Percentiles rank a stretch among this genome's conserved stretches.
Conservation (phyloP, 2,888 invertebrate genomes). For the Oscheius onirici region DNA sequence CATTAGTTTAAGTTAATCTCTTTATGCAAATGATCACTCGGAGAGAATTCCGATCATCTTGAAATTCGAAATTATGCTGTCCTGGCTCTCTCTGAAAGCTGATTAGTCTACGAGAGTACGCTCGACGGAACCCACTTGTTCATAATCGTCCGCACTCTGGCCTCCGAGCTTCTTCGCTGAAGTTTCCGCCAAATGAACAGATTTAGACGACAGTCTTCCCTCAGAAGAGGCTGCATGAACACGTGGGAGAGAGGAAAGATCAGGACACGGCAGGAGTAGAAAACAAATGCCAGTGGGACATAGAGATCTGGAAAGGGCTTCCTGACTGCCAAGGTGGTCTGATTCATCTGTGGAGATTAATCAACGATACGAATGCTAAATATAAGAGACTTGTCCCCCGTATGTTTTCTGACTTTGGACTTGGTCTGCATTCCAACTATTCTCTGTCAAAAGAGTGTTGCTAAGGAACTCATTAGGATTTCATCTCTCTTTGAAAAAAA, state of each 20-base stretch:
- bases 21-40: constrained; percentile 23
- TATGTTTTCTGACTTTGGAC: not conserved
- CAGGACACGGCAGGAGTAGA: constrained; percentile 1
- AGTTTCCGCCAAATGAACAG: constrained; percentile 25
- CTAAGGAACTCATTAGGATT: not conserved
- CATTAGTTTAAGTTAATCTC: not conserved
- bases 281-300: not conserved
- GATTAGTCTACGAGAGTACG: not conserved
- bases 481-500: not conserved
- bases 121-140: constrained; percentile 21
- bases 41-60: constrained; percentile 49
- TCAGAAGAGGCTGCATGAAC: constrained; percentile 9
- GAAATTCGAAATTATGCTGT: constrained; percentile 48
- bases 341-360: not conserved
- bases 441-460: not conserved
- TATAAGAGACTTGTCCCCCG: too few species aligned
- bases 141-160: constrained; percentile 28
- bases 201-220: constrained; percentile 23
- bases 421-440: not conserved
- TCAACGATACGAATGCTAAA: too few species aligned
- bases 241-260: constrained; percentile 3
- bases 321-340: not conserved
- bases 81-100: constrained; percentile 41
- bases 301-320: not conserved
- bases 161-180: constrained; percentile 22